phyloP scores from a whole-genome alignment of 2,888 invertebrate species.

The Leptinotarsa tumamoca region DNA sequence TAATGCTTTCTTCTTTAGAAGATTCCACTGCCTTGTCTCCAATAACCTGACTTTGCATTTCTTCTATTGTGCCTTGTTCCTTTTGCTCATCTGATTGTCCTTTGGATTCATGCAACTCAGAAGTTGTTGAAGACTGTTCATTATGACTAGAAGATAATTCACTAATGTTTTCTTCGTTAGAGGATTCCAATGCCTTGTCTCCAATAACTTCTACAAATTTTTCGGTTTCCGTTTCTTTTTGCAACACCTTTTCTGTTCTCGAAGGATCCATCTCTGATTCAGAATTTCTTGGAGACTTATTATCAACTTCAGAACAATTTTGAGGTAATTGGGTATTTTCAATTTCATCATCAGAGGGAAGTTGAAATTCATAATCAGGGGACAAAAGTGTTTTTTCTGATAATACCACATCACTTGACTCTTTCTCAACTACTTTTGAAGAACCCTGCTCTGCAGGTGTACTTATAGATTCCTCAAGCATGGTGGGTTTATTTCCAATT shows the following conservation, averaged over 20 bases:
- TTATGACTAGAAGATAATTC: neutral
- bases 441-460: neutral
- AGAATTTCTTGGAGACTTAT: neutral
- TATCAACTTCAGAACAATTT: neutral
- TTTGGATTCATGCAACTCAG: neutral
- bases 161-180: neutral
- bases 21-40: neutral
- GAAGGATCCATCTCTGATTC: neutral
- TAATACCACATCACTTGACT: constrained; percentile 22
- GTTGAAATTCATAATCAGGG: constrained; percentile 46
- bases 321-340: neutral
- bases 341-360: constrained; percentile 43
- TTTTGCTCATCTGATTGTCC: constrained; percentile 1
- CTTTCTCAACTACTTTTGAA: neutral
- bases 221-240: too few species aligned
- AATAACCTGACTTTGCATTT: neutral
- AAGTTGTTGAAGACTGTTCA: neutral
- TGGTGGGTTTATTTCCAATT: neutral
- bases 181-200: neutral
- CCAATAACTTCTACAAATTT: neutral
- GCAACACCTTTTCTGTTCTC: too few species aligned
- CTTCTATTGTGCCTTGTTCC: neutral
- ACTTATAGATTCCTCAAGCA: neutral
- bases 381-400: constrained; percentile 33
- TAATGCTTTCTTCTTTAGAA: neutral